Conservation (phyloP, 2,888 invertebrate genomes). For the Pasiphila rectangulata region DNA sequence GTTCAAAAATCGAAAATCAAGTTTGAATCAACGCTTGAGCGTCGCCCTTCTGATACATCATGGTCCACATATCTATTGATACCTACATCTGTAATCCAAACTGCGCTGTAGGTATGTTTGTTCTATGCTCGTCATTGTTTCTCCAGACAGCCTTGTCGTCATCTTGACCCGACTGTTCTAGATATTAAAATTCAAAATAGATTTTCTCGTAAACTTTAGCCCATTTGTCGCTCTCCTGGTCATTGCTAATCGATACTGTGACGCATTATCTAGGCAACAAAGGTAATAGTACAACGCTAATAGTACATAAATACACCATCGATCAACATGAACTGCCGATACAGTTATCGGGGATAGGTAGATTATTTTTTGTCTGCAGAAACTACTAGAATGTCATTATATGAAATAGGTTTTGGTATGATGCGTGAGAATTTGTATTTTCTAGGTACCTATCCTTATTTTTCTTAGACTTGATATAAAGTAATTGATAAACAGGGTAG, state of each 20-base stretch:
- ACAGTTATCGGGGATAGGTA: neutral
- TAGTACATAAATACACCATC: conserved; percentile 32
- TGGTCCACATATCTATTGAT: neutral
- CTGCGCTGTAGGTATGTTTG: conserved; percentile 35
- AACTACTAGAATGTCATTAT: no score
- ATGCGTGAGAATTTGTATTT: no score
- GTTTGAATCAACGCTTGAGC: no score
- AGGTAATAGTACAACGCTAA: no score
- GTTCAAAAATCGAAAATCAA: no score
- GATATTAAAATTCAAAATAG: conserved; percentile 44
- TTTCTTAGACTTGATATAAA: no score
- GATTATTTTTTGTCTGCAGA: neutral
- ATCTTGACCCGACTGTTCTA: conserved; percentile 44
- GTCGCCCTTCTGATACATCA: neutral
- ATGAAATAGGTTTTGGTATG: no score
- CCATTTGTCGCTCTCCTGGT: conserved; percentile 35
- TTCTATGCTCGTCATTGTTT: conserved; percentile 37
- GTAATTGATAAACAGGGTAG: no score
- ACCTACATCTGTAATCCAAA: conserved; percentile 19
- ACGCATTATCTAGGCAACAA: conserved; percentile 31
- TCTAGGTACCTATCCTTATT: no score
- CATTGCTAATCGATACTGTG: conserved; percentile 22
- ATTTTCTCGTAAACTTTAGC: conserved; percentile 35
- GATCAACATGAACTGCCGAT: conserved; percentile 31
- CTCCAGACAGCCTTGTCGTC: conserved; percentile 45